Conservation (phyloP, 2,113 vertebrate species). For the Lucifuga dentata region DNA sequence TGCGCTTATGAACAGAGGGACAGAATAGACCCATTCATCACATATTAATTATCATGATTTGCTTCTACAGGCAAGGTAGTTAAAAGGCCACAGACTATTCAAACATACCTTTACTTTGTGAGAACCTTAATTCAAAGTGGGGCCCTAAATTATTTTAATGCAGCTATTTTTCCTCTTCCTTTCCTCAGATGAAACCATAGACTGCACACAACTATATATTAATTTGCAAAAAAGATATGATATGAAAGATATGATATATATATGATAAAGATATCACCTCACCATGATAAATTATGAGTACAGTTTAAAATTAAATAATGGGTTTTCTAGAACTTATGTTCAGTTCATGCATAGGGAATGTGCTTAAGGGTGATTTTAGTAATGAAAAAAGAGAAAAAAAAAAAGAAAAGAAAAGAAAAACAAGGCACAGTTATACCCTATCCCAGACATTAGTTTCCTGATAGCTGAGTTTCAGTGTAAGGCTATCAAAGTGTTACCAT, state of each 20-base stretch:
- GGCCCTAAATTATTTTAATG: conserved; percentile 76
- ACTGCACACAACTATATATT: conserved; percentile 64
- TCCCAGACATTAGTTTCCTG: no score
- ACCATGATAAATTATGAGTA: conserved; percentile 67
- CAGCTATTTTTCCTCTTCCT: conserved; percentile 59
- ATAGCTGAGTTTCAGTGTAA: not conserved
- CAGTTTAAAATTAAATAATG: conserved; percentile 69
- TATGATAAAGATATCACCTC: no score
- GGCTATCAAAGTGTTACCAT: conserved; percentile 18
- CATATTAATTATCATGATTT: conserved; percentile 71
- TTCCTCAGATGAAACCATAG: conserved; percentile 52
- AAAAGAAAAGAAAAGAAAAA: no score
- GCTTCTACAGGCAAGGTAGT: conserved; percentile 28
- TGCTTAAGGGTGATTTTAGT: conserved; percentile 22
- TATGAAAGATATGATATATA: no score
- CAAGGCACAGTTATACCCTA: no score
- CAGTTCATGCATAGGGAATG: conserved; percentile 32
- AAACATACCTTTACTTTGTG: conserved; percentile 54
- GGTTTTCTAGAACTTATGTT: conserved; percentile 50
- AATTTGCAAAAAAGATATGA: conserved; percentile 65
- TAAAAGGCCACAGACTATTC: conserved; percentile 46
- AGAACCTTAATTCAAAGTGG: conserved; percentile 53
- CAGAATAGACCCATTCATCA: conserved; percentile 61
- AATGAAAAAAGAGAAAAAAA: conserved; percentile 18
- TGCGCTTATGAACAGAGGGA: conserved; percentile 19